These are phyloP conservation scores for Gulo gulo DNA, from an alignment of 2,113 vertebrate genomes.

Conservation along the genomic window DNA sequence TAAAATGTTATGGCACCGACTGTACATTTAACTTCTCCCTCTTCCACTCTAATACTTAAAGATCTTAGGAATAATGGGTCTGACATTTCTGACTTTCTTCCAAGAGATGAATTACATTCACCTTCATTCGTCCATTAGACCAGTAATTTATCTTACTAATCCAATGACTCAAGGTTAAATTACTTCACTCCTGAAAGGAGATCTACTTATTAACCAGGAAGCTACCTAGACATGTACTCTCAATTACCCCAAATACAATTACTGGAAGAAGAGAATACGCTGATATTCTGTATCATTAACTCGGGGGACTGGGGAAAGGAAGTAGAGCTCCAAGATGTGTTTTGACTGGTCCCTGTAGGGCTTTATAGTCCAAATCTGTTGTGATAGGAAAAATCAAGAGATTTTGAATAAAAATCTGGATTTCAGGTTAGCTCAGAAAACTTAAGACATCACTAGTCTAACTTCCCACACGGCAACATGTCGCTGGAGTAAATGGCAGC, in stretches of 20 bases:
- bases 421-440: not conserved
- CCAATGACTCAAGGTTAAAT: conserved; percentile 55
- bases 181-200: not conserved
- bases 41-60: conserved; percentile 17
- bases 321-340: not conserved
- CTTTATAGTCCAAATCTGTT: not conserved
- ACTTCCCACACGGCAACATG: not conserved
- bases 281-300: not conserved
- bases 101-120: conserved; percentile 49
- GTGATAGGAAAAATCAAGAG: conserved; percentile 1
- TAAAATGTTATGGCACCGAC: conserved; percentile 49
- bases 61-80: conserved; percentile 51
- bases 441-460: not conserved
- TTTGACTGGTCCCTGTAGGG: not conserved
- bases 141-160: conserved; percentile 36
- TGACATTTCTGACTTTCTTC: conserved; percentile 61
- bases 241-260: not conserved
- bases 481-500: not conserved
- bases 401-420: not conserved
- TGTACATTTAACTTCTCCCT: not conserved
- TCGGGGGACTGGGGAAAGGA: not conserved
- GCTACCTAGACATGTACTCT: conserved; percentile 1
- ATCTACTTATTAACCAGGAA: conserved; percentile 52
- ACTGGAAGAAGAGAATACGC: not conserved
- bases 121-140: conserved; percentile 43